Percentiles rank a stretch among this genome's conserved stretches.
phyloP scores from a whole-genome alignment of 2,888 invertebrate species.

The Linnaemya vulpina region DNA sequence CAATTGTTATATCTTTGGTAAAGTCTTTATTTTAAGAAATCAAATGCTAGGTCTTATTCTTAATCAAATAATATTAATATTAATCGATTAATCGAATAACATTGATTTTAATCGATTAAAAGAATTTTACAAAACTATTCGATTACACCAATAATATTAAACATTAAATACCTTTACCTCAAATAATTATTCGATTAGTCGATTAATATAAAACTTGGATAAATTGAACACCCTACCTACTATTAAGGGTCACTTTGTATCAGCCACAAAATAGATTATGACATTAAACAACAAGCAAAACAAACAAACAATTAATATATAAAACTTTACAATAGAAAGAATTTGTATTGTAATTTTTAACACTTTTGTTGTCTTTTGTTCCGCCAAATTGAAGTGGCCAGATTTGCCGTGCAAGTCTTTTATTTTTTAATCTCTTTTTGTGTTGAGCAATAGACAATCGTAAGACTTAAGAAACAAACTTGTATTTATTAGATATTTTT shows the following conservation, averaged over 20 bases:
- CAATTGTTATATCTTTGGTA: too few species aligned
- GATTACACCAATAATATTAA: too few species aligned
- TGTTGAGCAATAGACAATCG: not conserved
- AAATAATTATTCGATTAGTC: too few species aligned
- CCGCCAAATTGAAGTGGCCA: not conserved
- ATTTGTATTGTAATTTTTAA: not conserved
- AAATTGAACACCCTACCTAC: too few species aligned
- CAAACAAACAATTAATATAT: not conserved
- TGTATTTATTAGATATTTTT: not conserved
- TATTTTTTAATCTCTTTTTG: not conserved
- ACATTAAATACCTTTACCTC: too few species aligned
- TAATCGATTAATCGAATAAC: too few species aligned
- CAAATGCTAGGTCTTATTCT: too few species aligned
- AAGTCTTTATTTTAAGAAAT: too few species aligned
- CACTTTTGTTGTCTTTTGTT: not conserved
- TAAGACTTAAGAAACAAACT: slow-evolving; percentile 50
- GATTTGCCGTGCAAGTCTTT: slow-evolving; percentile 49
- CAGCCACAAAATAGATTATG: not conserved
- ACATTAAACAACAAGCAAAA: not conserved
- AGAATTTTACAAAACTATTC: too few species aligned
- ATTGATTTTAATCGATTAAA: too few species aligned
- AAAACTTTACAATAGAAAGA: not conserved
- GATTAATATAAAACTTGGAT: too few species aligned
- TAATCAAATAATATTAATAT: too few species aligned
- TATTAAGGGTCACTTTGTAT: not conserved